Evolutionary conservation across 2,113 vertebrate species (phyloP).

Genomic region (Alligator mississippiensis): DNA sequence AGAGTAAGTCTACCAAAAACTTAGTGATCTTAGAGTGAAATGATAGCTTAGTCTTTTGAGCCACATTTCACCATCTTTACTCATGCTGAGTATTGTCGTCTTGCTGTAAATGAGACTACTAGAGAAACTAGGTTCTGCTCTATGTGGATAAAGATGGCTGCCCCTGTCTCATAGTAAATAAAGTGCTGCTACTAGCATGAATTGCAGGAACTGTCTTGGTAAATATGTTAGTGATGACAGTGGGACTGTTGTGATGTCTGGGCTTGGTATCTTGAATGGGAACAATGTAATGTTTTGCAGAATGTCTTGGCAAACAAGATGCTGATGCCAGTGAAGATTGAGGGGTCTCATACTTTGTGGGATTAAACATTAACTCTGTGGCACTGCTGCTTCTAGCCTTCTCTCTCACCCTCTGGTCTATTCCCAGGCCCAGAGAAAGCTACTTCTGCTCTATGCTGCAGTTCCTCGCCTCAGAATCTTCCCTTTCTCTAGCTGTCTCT

Average conservation of each 20-base stretch:
- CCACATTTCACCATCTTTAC: neutral
- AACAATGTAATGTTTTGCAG: neutral
- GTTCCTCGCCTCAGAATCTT: too few species aligned
- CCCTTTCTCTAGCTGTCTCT: too few species aligned
- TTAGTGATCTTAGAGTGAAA: neutral
- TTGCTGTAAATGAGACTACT: fast-evolving
- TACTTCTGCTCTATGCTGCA: too few species aligned
- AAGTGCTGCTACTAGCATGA: neutral
- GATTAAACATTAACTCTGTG: too few species aligned
- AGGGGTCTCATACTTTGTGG: too few species aligned
- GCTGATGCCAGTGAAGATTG: too few species aligned
- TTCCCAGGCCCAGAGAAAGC: too few species aligned
- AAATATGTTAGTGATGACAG: fast-evolving
- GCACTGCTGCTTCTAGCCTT: too few species aligned
- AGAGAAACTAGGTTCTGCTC: neutral
- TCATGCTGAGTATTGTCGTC: fast-evolving
- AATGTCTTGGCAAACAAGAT: neutral
- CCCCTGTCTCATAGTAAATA: neutral
- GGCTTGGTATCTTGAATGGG: too few species aligned
- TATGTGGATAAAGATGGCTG: fast-evolving
- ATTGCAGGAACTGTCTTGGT: neutral
- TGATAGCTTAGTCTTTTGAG: too few species aligned
- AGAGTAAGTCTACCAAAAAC: neutral
- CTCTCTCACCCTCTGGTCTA: too few species aligned
- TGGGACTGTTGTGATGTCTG: neutral